A percentile compares a stretch with the other conserved stretches of the same genome.
phyloP scores from a whole-genome alignment of 92 coral and sea anemone genomes.

The Phenganax stokvisi region DNA sequence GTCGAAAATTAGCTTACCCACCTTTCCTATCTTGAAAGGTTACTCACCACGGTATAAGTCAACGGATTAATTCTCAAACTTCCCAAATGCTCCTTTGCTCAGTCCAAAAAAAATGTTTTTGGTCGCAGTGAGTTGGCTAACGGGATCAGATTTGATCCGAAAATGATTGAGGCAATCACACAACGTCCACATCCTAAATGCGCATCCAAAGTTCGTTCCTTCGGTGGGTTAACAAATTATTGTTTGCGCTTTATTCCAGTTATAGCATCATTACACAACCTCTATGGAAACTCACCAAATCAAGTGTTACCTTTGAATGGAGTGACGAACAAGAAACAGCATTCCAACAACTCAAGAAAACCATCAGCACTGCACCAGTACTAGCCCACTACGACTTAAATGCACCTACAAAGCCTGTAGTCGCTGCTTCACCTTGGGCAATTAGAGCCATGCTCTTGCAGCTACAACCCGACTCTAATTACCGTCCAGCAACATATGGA shows the following conservation, averaged over 20 bases:
- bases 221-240: constrained; percentile 35
- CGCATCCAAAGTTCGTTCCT: constrained; percentile 44
- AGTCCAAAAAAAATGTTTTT: constrained; percentile 27
- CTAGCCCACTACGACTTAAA: constrained; percentile 45
- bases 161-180: constrained; percentile 40
- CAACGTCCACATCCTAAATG: constrained; percentile 12
- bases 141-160: constrained; percentile 40
- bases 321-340: constrained; percentile 31
- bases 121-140: constrained; percentile 47
- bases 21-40: background rate
- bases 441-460: constrained; percentile 49
- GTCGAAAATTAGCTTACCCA: background rate
- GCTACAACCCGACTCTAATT: constrained; percentile 26
- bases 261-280: constrained; percentile 2
- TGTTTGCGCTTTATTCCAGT: background rate
- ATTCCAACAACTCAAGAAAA: constrained; percentile 35
- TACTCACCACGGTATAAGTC: constrained; percentile 28
- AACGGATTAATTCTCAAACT: constrained; percentile 43
- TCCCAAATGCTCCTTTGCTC: constrained; percentile 37
- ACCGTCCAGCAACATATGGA: constrained; percentile 42
- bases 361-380: constrained; percentile 37
- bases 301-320: constrained; percentile 21
- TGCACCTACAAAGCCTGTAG: constrained; percentile 41
- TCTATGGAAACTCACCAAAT: background rate
- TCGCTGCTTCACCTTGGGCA: constrained; percentile 52